Evolutionary conservation across 2,888 invertebrate genomes (phyloP), one percentile per base, ranked within the genome.

Genomic region (Drosophila barbarae): DNA sequence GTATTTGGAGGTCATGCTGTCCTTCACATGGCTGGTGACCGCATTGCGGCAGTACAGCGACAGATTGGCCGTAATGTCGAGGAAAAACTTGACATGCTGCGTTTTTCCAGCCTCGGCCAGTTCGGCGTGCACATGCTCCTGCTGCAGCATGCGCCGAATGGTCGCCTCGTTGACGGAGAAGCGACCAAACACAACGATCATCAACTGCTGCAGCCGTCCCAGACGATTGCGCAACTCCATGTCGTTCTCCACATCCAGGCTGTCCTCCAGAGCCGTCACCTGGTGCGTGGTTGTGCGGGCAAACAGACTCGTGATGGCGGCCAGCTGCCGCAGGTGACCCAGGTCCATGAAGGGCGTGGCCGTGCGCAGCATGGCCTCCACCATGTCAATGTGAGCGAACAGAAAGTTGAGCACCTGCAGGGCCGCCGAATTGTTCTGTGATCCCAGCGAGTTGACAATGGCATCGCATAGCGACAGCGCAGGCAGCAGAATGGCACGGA

Each of bases 401-500:
- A 97, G 88, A 78, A 96, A 94, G 77, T 94, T 93, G 79, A 95
- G 92, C 50, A 97, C 93, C 90, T 96, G 96, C 9, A 93, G 90
- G 13, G 95, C 92, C 50, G 95, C 95, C 54, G 95, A 94, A 88
- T 94, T 93, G 90, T 97, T 97, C 77, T 95, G 93, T 0, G 94
- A 91, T 30, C 97, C 96, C 50, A 97, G 91, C 0, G 96, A 94
- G 1, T 95, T 95, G 23, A 97, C 91, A 46, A 97, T 89, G 12
- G 95, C 93, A 86, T 95, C 93, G 87, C 96, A 96, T 15, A 98
- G 90, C 71, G 94, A 92, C 65, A 97, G 89, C 21, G 95, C 94
- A 0, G 97, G 96, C 55, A 95, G 91, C 70, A 97, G 91, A 50
- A 97, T 93, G 86, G 96, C 95, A 44, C 96, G 93, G 89, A 96